Percentiles rank a stretch among this genome's conserved stretches.
phyloP scores from a whole-genome alignment of 2,797 vertebrate genomes.

The Paramormyrops hopkinsi region DNA sequence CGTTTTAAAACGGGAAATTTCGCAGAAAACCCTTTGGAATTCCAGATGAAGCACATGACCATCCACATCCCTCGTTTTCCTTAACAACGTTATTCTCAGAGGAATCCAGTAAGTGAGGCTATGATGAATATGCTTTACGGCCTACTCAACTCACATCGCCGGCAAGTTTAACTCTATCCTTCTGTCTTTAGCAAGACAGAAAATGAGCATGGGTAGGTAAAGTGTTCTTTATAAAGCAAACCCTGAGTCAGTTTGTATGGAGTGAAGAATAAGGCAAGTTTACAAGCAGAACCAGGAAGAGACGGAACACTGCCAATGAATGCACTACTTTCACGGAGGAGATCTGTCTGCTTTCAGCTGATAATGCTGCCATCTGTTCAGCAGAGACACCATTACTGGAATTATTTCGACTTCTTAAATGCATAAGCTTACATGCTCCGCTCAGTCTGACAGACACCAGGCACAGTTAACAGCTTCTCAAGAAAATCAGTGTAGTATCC shows the following conservation, averaged over 20 bases:
- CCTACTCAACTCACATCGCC: neutral
- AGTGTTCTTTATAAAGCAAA: neutral
- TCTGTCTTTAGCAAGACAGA: neutral
- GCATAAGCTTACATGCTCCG: neutral
- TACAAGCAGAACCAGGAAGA: neutral
- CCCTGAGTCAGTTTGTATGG: neutral
- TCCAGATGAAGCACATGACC: neutral
- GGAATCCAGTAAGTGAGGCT: neutral
- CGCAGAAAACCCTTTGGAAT: neutral
- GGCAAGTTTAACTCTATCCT: neutral
- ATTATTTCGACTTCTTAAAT: neutral
- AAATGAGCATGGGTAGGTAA: neutral
- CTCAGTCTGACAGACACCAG: neutral
- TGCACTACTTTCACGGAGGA: neutral
- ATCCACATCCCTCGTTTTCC: neutral
- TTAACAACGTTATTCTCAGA: neutral
- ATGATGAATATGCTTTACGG: neutral
- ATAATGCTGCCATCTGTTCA: neutral
- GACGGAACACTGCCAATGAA: neutral
- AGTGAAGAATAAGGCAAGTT: neutral
- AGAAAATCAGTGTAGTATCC: neutral
- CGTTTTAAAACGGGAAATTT: neutral
- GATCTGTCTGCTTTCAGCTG: neutral
- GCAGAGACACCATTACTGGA: neutral
- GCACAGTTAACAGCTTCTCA: neutral